Conservation (phyloP, 1,140 invertebrate species). For the Anastrepha obliqua region DNA sequence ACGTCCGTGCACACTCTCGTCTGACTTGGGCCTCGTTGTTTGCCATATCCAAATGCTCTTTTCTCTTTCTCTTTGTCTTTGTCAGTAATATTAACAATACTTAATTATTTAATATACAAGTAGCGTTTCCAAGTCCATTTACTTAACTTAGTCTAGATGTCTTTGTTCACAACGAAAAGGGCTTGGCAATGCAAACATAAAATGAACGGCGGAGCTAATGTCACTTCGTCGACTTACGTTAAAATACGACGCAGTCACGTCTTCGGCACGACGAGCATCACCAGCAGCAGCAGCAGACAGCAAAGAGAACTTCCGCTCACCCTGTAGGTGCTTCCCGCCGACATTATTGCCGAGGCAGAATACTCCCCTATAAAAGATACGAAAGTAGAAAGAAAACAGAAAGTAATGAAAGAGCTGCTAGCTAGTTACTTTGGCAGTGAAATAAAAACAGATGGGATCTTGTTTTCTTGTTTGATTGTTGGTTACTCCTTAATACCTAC, state of each 20-base stretch:
- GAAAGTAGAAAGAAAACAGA: background rate
- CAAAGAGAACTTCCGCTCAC: conserved; percentile 53
- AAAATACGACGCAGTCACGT: conserved; percentile 60
- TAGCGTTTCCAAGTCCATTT: background rate
- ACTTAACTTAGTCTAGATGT: background rate
- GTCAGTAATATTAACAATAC: background rate
- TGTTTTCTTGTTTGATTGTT: too few species aligned
- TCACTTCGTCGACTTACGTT: background rate
- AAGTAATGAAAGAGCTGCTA: background rate
- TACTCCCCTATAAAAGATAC: conserved; percentile 72
- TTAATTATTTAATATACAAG: conserved; percentile 45
- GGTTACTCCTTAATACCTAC: conserved; percentile 60
- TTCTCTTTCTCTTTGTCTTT: background rate
- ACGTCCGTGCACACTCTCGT: background rate
- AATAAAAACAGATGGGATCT: too few species aligned
- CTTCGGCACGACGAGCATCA: conserved; percentile 58
- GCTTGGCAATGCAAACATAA: background rate
- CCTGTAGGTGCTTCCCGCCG: conserved; percentile 59
- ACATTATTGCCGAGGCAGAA: conserved; percentile 74
- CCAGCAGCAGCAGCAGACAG: conserved; percentile 61
- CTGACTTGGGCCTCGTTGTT: too few species aligned
- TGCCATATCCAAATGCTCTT: background rate
- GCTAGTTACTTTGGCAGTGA: background rate
- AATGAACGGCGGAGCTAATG: background rate
- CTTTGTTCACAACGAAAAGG: background rate